Evolutionary conservation across 1,140 invertebrate genomes (phyloP).

Genomic region (Aethina tumida): DNA sequence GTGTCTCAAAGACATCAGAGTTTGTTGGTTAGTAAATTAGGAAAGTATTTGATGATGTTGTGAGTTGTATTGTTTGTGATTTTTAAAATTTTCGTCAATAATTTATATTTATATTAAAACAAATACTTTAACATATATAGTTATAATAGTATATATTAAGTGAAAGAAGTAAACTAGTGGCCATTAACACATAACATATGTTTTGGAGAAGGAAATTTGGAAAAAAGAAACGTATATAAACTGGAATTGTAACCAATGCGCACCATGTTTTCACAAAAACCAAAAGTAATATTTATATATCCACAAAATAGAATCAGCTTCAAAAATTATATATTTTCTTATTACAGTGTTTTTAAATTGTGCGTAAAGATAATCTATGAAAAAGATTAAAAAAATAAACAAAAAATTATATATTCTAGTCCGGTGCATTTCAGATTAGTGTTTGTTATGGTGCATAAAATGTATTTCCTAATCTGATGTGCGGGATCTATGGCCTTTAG

Average conservation of each 20-base stretch:
- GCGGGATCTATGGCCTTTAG: conserved; percentile 19
- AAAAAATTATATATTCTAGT: conserved; percentile 14
- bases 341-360: conserved; percentile 27
- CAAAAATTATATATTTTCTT: conserved; percentile 32
- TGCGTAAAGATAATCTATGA: conserved; percentile 35
- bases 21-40: too few species aligned
- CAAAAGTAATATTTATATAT: conserved; percentile 2
- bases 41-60: too few species aligned
- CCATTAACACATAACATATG: too few species aligned
- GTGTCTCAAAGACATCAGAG: too few species aligned
- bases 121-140: too few species aligned
- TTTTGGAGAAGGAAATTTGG: too few species aligned
- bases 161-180: too few species aligned
- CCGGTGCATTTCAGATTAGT: conserved; percentile 16
- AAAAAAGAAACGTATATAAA: too few species aligned
- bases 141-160: too few species aligned
- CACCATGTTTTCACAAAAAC: conserved; percentile 26
- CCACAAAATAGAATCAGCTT: conserved; percentile 18
- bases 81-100: too few species aligned
- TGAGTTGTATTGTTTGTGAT: too few species aligned
- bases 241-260: conserved; percentile 26
- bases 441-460: conserved; percentile 4
- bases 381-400: conserved; percentile 17
- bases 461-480: conserved; percentile 18
- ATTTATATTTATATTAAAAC: too few species aligned